Percentiles rank a stretch among this genome's conserved stretches.
Evolutionary conservation across 2,113 vertebrate species (phyloP).

Genomic region (Gila orcuttii): DNA sequence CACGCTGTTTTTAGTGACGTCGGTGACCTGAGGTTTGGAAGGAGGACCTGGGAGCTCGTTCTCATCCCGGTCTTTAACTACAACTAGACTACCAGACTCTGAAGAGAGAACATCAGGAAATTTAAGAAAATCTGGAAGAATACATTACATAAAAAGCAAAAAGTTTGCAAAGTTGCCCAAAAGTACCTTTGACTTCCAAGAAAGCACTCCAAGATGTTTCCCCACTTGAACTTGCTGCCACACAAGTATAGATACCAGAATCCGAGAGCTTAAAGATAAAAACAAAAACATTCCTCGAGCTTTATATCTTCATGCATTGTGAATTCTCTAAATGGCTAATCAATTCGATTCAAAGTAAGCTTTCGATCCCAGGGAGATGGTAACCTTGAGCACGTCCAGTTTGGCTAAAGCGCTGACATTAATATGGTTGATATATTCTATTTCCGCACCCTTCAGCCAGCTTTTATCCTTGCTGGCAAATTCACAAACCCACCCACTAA

Average conservation of each 20-base stretch:
- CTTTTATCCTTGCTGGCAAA: slow-evolving; percentile 57
- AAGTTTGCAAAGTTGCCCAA: not conserved
- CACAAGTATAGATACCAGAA: slow-evolving; percentile 95
- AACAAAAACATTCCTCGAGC: not conserved
- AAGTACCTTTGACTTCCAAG: slow-evolving; percentile 91
- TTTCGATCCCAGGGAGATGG: slow-evolving; percentile 2
- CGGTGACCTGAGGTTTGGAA: slow-evolving; percentile 96
- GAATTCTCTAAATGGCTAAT: not conserved
- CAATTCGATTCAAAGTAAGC: not conserved
- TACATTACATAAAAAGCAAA: not conserved
- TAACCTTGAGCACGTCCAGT: slow-evolving; percentile 71
- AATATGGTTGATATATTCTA: slow-evolving; percentile 88
- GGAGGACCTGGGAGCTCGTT: slow-evolving; percentile 92
- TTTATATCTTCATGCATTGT: slow-evolving; percentile 22
- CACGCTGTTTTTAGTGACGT: slow-evolving; percentile 96
- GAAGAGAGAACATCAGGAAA: slow-evolving; percentile 15
- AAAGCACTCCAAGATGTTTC: slow-evolving; percentile 98
- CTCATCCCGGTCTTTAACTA: slow-evolving; percentile 86
- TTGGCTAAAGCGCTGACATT: slow-evolving; percentile 81
- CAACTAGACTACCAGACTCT: slow-evolving; percentile 84
- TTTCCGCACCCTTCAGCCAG: slow-evolving; percentile 74
- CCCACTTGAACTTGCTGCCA: slow-evolving; percentile 96
- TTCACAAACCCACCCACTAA: slow-evolving; percentile 67
- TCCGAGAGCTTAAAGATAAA: slow-evolving; percentile 81
- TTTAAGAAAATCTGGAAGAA: not conserved